Base-by-base conservation (phyloP, 1,140 invertebrate species). In the Drosophila triauraria region DNA sequence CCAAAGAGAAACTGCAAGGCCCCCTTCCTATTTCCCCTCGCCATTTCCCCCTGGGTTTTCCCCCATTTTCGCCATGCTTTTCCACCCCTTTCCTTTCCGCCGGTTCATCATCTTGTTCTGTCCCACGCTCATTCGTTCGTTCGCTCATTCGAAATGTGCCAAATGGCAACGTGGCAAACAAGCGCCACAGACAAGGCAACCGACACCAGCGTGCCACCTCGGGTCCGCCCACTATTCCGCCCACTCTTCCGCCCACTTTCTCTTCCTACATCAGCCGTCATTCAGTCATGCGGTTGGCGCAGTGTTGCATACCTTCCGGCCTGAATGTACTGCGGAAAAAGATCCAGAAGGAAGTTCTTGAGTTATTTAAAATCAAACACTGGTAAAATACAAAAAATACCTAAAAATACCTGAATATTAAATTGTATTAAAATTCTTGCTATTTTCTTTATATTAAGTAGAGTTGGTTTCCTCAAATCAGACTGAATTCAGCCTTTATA, bases 241-340 rank as follows among this genome's bases (percentile, higher is more conserved):
- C 35, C 40, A 53, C 23, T 30, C 27, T n/a, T 13, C 32, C 54
- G 57, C 50, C 17, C 30, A 3, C 15, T 25, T 35, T 35, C 65
- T n/a, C 27, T 8, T 8, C 12, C 44, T 13, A 35, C 69, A 71
- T 72, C 38, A 48, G 51, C 61, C 74, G 63, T 76, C 75, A 78
- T 60, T 78, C 75, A 87, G 70, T 87, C 75, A 80, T 78, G 75
- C 77, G 77, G 61, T 79, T 68, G 75, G 54, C 65, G 75, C 75
- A 82, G 65, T 86, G 82, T 82, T 82, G 83, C 75, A 82, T 87
- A 82, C 79, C 79, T 86, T 82, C 83, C 85, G 83, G 76, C 70
- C 42, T 43, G 27, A 62, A 17, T 76, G 70, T 58, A 69, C 63
- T 53, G 54, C 40, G 23, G 54, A 46, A 74, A 56, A 56, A 56